Conservation (phyloP, 2,888 invertebrate species). For the Apamea sordens region DNA sequence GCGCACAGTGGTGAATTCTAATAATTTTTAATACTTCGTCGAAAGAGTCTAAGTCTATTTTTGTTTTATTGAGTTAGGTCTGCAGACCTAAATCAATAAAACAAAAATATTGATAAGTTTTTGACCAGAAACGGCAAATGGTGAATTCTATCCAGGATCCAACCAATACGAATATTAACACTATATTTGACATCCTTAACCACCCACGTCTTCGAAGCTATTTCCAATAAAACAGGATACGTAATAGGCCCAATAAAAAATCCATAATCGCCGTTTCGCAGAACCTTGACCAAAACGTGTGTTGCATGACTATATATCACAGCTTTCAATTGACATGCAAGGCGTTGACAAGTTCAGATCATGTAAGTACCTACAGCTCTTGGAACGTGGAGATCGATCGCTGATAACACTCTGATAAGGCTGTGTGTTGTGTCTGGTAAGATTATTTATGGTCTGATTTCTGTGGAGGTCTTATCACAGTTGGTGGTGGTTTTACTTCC, state of each 20-base stretch:
- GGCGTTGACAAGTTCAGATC: constrained; percentile 48
- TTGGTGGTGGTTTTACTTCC: constrained; percentile 32
- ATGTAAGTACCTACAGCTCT: constrained; percentile 10
- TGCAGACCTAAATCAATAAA: no score
- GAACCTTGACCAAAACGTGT: constrained; percentile 32
- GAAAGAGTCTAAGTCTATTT: no score
- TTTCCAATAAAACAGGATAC: constrained; percentile 19
- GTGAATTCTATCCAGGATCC: neutral
- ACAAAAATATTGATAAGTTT: neutral
- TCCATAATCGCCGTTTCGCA: constrained; percentile 35
- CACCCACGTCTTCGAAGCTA: neutral
- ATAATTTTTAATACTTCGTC: no score
- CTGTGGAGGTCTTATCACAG: constrained; percentile 23
- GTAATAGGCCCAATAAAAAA: constrained; percentile 36
- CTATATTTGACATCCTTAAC: neutral
- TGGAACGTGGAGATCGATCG: constrained; percentile 40
- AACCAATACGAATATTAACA: no score
- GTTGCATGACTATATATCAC: constrained; percentile 18
- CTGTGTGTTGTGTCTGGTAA: constrained; percentile 47
- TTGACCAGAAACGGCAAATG: neutral
- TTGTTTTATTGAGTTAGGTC: no score
- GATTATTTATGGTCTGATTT: constrained; percentile 26
- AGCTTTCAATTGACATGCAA: constrained; percentile 39
- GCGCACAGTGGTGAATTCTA: no score
- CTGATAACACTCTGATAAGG: constrained; percentile 49